phyloP scores from a whole-genome alignment of 2,888 invertebrate genomes.

The Tortrix viridana region DNA sequence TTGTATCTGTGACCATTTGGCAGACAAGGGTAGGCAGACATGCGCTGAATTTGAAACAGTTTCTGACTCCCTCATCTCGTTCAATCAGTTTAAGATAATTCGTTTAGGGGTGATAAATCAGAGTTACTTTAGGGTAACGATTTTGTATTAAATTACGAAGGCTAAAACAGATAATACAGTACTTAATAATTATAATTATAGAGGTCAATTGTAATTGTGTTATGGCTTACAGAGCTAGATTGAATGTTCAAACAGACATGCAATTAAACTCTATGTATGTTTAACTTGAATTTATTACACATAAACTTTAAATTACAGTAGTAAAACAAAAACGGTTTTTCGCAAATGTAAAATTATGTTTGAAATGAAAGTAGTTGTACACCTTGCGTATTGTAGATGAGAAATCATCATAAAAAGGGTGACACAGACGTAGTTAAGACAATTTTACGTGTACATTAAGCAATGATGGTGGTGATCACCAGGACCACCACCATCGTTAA shows the following conservation, averaged over 20 bases:
- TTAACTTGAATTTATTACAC: too few species aligned
- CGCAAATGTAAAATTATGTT: too few species aligned
- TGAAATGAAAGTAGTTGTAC: background rate
- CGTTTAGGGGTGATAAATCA: slow-evolving; percentile 81
- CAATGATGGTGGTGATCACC: slow-evolving; percentile 48
- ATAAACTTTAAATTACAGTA: too few species aligned
- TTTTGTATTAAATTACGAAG: slow-evolving; percentile 70
- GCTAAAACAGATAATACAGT: slow-evolving; percentile 61
- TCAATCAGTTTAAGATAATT: slow-evolving; percentile 77
- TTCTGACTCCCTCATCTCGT: slow-evolving; percentile 61
- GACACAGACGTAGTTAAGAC: slow-evolving; percentile 16
- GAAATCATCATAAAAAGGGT: slow-evolving; percentile 1
- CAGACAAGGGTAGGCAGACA: slow-evolving; percentile 45
- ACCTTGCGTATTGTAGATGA: background rate
- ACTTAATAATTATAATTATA: slow-evolving; percentile 68
- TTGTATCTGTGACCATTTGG: slow-evolving; percentile 21
- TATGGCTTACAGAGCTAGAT: slow-evolving; percentile 39
- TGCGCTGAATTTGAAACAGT: slow-evolving; percentile 66
- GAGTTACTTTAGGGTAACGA: slow-evolving; percentile 66
- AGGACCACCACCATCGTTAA: slow-evolving; percentile 73
- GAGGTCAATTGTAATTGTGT: slow-evolving; percentile 62
- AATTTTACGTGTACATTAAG: slow-evolving; percentile 30
- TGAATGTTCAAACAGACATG: background rate
- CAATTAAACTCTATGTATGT: too few species aligned
- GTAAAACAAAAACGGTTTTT: too few species aligned